Conservation (phyloP, 2,888 invertebrate genomes). For the Eretmocerus hayati region DNA sequence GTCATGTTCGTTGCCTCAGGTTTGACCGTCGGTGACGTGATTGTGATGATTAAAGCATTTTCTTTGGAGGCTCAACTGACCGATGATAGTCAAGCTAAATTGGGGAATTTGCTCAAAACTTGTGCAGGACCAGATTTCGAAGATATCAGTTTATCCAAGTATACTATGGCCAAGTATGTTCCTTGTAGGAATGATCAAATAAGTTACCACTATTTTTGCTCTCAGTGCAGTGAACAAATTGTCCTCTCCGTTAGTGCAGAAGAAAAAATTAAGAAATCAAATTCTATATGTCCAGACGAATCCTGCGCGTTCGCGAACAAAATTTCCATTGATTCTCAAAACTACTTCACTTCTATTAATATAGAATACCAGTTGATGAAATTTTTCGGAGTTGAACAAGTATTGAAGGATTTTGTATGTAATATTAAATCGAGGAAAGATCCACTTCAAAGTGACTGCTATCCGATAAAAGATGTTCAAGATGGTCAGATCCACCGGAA, state of each 20-base stretch:
- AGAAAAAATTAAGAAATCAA: neutral
- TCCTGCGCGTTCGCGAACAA: no score
- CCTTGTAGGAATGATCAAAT: conserved; percentile 1
- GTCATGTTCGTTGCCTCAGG: neutral
- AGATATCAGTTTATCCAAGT: conserved; percentile 3
- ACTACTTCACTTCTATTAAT: neutral
- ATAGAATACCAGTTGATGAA: no score
- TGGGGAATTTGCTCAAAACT: neutral
- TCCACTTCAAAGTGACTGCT: no score
- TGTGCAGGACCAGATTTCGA: conserved; percentile 4
- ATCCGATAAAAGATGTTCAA: neutral
- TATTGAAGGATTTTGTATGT: neutral
- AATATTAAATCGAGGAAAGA: no score
- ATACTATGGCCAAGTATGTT: conserved; percentile 2
- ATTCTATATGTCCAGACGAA: neutral
- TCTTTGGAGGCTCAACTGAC: neutral
- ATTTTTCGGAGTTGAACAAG: neutral
- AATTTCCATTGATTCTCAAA: neutral
- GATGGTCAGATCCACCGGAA: neutral
- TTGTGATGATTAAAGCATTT: neutral
- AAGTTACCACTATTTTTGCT: neutral
- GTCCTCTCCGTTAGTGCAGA: neutral
- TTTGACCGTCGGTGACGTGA: neutral
- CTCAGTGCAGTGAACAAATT: neutral
- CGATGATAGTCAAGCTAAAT: neutral